Percentiles rank a stretch among this genome's conserved stretches.
These are phyloP conservation scores for Nemapogon koenigi DNA, from an alignment of 2,888 invertebrate species.

Conservation along the genomic window DNA sequence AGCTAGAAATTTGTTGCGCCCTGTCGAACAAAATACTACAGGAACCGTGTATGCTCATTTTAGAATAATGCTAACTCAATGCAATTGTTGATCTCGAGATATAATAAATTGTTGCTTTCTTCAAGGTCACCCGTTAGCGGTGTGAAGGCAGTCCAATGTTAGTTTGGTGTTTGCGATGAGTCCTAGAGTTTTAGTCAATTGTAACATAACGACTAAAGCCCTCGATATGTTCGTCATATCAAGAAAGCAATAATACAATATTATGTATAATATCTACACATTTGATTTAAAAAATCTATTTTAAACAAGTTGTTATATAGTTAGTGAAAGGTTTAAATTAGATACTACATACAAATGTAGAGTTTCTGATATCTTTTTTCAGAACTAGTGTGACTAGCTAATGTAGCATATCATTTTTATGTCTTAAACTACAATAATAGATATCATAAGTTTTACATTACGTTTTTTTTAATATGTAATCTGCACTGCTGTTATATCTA, in stretches of 20 bases:
- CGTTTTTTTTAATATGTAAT: neutral
- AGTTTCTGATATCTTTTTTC: slow-evolving; percentile 1
- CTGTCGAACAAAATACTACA: no score
- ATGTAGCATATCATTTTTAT: slow-evolving; percentile 4
- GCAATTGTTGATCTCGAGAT: no score
- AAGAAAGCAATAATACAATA: slow-evolving; percentile 57
- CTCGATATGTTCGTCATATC: slow-evolving; percentile 53
- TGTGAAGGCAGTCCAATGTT: neutral
- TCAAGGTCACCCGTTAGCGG: no score
- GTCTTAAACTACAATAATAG: neutral
- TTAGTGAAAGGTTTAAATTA: slow-evolving; percentile 60
- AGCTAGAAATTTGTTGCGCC: no score
- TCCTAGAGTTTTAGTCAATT: slow-evolving; percentile 10
- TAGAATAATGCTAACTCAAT: no score
- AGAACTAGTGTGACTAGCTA: slow-evolving; percentile 7
- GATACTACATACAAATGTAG: slow-evolving; percentile 18
- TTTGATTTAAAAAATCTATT: slow-evolving; percentile 35
- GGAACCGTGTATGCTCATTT: no score
- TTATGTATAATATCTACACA: neutral
- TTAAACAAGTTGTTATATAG: slow-evolving; percentile 60
- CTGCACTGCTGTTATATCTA: slow-evolving; percentile 4
- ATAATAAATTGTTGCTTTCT: no score
- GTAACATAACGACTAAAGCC: slow-evolving; percentile 1
- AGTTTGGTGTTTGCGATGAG: slow-evolving; percentile 5
- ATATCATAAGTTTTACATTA: neutral